phyloP scores from a whole-genome alignment of 2,888 invertebrate species.

The Synanthedon tipuliformis region DNA sequence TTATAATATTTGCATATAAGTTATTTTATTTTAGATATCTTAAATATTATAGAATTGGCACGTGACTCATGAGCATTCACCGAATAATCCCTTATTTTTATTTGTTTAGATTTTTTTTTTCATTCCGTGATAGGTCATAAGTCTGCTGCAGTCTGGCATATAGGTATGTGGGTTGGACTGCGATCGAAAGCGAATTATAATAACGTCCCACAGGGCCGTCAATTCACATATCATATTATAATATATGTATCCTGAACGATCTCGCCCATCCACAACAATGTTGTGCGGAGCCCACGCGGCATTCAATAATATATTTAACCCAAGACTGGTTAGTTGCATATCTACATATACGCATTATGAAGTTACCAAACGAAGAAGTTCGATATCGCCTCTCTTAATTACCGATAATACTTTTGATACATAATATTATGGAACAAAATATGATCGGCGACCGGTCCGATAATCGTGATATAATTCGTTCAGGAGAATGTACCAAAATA shows the following conservation, averaged over 20 bases:
- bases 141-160: not conserved
- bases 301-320: not conserved
- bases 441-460: conserved; percentile 19
- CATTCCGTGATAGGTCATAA: not conserved
- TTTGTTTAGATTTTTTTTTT: not conserved
- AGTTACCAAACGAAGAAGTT: conserved; percentile 1
- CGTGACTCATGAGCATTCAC: no score
- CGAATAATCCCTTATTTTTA: no score
- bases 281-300: conserved; percentile 5
- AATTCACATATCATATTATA: conserved; percentile 16
- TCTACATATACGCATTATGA: conserved; percentile 11
- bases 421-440: not conserved
- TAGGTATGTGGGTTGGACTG: not conserved
- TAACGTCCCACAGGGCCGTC: conserved; percentile 9
- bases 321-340: conserved; percentile 1
- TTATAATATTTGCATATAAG: no score
- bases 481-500: conserved; percentile 37
- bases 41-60: no score
- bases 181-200: conserved; percentile 11
- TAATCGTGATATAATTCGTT: conserved; percentile 17
- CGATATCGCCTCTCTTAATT: not conserved
- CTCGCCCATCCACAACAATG: conserved; percentile 13
- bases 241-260: conserved; percentile 16
- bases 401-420: not conserved
- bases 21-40: no score